A percentile compares a stretch with the other conserved stretches of the same genome.
Conservation (phyloP, 2,797 vertebrate species). For the Dendrocincla tyrannina region DNA sequence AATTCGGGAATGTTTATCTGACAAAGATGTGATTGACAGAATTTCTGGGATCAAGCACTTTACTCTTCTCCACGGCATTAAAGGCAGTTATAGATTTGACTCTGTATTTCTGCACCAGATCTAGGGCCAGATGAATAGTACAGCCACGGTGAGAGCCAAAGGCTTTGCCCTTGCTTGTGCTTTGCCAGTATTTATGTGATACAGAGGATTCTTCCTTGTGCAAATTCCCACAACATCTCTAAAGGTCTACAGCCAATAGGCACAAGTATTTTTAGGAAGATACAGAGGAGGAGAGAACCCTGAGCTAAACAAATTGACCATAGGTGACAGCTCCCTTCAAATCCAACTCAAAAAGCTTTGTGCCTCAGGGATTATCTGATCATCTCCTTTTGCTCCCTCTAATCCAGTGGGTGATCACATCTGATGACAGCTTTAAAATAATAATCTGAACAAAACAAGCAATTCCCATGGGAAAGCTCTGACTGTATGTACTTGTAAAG, state of each 20-base stretch:
- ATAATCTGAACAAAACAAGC: constrained; percentile 25
- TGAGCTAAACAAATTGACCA: background rate
- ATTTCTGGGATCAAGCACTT: background rate
- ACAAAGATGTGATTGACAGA: background rate
- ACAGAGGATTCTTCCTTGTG: background rate
- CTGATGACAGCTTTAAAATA: constrained; percentile 22
- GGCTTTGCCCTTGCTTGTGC: background rate
- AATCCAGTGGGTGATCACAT: constrained; percentile 27
- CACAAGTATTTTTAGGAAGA: background rate
- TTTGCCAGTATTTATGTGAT: background rate
- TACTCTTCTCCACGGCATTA: background rate
- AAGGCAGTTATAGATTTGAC: background rate
- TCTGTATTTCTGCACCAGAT: background rate
- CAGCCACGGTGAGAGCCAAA: background rate
- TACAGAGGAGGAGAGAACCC: background rate
- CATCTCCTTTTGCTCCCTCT: constrained; percentile 21
- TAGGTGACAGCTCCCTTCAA: background rate
- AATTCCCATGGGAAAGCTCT: constrained; percentile 25
- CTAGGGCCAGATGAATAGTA: background rate
- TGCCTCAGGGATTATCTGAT: constrained; percentile 27
- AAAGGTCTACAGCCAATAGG: background rate
- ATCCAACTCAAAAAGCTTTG: background rate
- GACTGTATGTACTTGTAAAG: background rate
- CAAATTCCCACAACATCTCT: background rate
- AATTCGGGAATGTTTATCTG: background rate